Percentiles rank a stretch among this genome's conserved stretches.
phyloP scores from a whole-genome alignment of 2,888 invertebrate genomes.

The Prenolepis imparis region DNA sequence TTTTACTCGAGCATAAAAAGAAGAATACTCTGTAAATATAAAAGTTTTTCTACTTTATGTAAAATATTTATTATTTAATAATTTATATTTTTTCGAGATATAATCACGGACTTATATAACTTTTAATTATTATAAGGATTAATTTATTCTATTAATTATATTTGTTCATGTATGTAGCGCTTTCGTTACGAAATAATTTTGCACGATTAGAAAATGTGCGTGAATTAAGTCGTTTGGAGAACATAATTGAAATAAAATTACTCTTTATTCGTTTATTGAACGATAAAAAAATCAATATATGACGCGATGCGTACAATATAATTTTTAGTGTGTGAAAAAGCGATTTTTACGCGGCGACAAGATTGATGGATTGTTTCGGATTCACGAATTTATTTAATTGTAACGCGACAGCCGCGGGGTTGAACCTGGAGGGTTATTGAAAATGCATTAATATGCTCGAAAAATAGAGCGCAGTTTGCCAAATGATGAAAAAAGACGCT shows the following conservation, averaged over 20 bases:
- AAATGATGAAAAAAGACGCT: background rate
- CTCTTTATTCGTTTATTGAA: constrained; percentile 6
- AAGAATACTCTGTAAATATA: background rate
- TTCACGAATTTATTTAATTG: constrained; percentile 32
- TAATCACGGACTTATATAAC: background rate
- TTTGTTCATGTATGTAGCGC: background rate
- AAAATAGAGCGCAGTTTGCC: constrained; percentile 9
- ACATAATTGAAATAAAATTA: constrained; percentile 30
- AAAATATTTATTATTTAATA: constrained; percentile 14
- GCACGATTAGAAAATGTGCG: background rate
- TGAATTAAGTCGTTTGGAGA: constrained; percentile 1
- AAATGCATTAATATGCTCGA: constrained; percentile 36
- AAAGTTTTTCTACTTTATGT: background rate
- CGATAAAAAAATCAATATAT: constrained; percentile 16
- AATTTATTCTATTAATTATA: too few relatives aligned
- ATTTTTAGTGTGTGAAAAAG: constrained; percentile 1
- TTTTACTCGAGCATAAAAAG: background rate
- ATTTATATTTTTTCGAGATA: background rate
- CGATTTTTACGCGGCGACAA: background rate
- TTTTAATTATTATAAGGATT: background rate
- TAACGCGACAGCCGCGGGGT: too few relatives aligned
- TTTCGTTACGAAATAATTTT: constrained; percentile 6
- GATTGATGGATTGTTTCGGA: constrained; percentile 29
- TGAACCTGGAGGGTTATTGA: constrained; percentile 18
- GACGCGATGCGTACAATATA: background rate